These are phyloP conservation scores for Plebejus anna DNA, from an alignment of 2,888 invertebrate genomes.

Conservation along the genomic window DNA sequence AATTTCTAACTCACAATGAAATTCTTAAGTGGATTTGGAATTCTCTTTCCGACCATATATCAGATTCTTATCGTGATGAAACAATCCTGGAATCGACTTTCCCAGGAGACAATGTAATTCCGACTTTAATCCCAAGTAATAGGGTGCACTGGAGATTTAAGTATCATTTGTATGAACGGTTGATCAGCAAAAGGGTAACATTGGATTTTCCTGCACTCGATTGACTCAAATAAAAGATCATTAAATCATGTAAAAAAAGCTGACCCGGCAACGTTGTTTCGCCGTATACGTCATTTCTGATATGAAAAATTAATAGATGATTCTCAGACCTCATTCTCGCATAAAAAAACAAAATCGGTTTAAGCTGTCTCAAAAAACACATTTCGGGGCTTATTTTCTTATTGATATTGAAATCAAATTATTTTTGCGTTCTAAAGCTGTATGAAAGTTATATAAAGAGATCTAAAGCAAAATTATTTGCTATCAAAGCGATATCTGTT, in stretches of 20 bases:
- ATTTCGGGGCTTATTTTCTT: too few relatives aligned
- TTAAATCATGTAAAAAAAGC: not conserved
- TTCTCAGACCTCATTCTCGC: too few relatives aligned
- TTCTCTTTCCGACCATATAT: slow-evolving; percentile 29
- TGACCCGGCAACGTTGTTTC: not conserved
- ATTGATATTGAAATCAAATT: too few relatives aligned
- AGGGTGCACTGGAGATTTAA: slow-evolving; percentile 36
- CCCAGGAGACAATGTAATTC: slow-evolving; percentile 37
- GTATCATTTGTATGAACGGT: slow-evolving; percentile 68
- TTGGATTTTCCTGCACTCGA: slow-evolving; percentile 66
- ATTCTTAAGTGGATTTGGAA: slow-evolving; percentile 28
- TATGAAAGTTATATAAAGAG: not conserved
- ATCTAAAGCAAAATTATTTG: not conserved
- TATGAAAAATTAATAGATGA: too few relatives aligned
- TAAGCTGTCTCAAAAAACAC: not conserved
- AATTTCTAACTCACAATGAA: slow-evolving; percentile 27
- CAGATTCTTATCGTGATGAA: slow-evolving; percentile 42
- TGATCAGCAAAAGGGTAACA: slow-evolving; percentile 54
- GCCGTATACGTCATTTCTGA: too few relatives aligned
- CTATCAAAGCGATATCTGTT: not conserved
- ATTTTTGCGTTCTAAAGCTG: not conserved
- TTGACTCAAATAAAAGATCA: slow-evolving; percentile 55
- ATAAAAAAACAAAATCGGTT: not conserved
- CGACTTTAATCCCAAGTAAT: slow-evolving; percentile 38
- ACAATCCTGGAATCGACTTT: slow-evolving; percentile 42